A percentile compares a stretch with the other conserved stretches of the same genome.
Conservation (phyloP, 2,888 invertebrate genomes). For the Eupithecia tripunctaria region DNA sequence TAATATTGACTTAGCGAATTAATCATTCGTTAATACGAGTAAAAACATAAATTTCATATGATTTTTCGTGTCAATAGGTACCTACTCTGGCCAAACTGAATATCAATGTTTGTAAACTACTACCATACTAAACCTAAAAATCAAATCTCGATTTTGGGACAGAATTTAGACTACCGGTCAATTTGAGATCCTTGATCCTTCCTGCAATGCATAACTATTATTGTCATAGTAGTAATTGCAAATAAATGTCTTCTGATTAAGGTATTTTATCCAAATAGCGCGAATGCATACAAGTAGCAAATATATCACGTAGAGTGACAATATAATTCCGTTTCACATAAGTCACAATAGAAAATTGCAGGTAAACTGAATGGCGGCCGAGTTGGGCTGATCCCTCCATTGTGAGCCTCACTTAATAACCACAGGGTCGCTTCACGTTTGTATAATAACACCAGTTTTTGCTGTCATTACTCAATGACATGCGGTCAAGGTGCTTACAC, state of each 20-base stretch:
- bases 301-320: conserved; percentile 3
- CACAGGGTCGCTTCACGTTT: conserved; percentile 35
- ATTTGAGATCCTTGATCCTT: too few relatives aligned
- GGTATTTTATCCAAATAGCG: not conserved
- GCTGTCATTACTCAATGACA: conserved; percentile 42
- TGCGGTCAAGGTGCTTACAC: conserved; percentile 40
- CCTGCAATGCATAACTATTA: too few relatives aligned
- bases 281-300: not conserved
- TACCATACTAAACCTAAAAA: not conserved
- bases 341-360: conserved; percentile 35
- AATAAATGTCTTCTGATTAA: not conserved
- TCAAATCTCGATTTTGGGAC: too few relatives aligned
- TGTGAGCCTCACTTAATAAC: conserved; percentile 27
- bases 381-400: conserved; percentile 24
- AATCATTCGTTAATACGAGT: not conserved
- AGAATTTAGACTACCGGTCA: too few relatives aligned
- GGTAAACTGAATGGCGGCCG: conserved; percentile 8
- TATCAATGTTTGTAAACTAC: not conserved
- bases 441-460: conserved; percentile 41
- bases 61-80: not conserved
- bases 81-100: not conserved
- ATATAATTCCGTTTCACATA: conserved; percentile 17
- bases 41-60: not conserved
- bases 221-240: too few relatives aligned
- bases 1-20: not conserved